Conservation (phyloP, 1,140 invertebrate species). For the Chlorops oryzae region DNA sequence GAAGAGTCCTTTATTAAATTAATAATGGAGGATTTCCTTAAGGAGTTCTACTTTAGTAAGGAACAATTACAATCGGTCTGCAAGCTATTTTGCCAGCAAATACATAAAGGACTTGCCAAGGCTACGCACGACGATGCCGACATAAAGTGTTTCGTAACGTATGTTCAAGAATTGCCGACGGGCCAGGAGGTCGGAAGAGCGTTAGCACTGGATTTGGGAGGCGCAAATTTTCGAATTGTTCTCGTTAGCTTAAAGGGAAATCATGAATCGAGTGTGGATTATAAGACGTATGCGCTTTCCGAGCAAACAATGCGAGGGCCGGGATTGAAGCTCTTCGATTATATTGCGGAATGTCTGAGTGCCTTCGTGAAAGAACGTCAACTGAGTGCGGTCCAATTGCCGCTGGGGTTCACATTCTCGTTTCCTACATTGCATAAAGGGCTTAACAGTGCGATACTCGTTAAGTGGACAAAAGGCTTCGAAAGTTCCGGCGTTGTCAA, state of each 20-base stretch:
- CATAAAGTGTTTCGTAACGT: conserved; percentile 90
- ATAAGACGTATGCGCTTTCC: conserved; percentile 91
- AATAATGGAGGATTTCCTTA: too few species aligned
- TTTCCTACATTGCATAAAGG: conserved; percentile 90
- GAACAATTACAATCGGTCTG: too few species aligned
- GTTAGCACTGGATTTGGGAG: conserved; percentile 94
- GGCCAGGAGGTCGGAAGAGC: conserved; percentile 94
- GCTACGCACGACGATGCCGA: conserved; percentile 67
- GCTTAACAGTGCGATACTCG: conserved; percentile 77
- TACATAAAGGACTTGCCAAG: conserved; percentile 75
- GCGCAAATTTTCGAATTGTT: conserved; percentile 95
- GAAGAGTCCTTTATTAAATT: too few species aligned
- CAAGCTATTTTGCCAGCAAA: too few species aligned
- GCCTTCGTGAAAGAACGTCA: conserved; percentile 81
- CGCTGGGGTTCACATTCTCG: conserved; percentile 94
- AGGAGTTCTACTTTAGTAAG: too few species aligned
- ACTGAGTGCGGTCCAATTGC: conserved; percentile 53
- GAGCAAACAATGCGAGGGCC: conserved; percentile 84
- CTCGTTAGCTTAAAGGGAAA: conserved; percentile 76
- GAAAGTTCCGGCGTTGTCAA: conserved; percentile 48
- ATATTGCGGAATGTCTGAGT: conserved; percentile 92
- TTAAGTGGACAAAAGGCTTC: conserved; percentile 74
- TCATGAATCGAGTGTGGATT: conserved; percentile 76
- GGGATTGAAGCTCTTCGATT: conserved; percentile 85
- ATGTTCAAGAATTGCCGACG: conserved; percentile 91